Percentiles rank a stretch among this genome's conserved stretches.
Conservation (phyloP, 2,888 invertebrate species). For the Napeogenes sylphis region DNA sequence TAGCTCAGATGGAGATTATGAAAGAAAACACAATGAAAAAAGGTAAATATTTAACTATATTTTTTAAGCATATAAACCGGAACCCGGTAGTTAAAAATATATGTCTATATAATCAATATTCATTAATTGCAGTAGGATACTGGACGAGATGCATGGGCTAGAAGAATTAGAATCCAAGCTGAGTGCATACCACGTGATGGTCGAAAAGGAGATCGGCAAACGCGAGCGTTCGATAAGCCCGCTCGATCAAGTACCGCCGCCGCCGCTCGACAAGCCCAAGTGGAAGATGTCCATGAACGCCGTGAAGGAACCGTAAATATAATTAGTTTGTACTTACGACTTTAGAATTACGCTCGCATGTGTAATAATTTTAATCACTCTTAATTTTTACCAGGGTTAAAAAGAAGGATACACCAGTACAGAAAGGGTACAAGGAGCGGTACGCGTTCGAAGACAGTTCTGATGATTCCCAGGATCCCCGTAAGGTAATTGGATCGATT, state of each 20-base stretch:
- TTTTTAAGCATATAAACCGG: not conserved
- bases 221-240: conserved; percentile 68
- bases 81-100: no score
- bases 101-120: no score
- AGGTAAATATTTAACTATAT: conserved; percentile 46
- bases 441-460: conserved; percentile 71
- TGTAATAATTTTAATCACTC: conserved; percentile 5
- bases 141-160: conserved; percentile 84
- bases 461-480: conserved; percentile 65
- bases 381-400: conserved; percentile 68
- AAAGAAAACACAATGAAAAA: conserved; percentile 71
- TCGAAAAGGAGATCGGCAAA: conserved; percentile 81
- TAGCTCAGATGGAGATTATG: conserved; percentile 73
- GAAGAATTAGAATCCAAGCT: conserved; percentile 87
- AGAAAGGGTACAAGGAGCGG: conserved; percentile 76
- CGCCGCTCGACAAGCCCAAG: conserved; percentile 76
- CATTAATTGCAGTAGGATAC: conserved; percentile 57
- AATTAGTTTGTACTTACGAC: not conserved
- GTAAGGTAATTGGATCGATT: conserved; percentile 47
- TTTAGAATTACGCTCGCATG: no score
- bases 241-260: conserved; percentile 69
- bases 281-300: conserved; percentile 85
- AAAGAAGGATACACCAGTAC: conserved; percentile 76
- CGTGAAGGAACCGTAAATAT: conserved; percentile 71
- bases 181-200: conserved; percentile 86